These are phyloP conservation scores for Leucophora obtusa DNA, from an alignment of 2,888 invertebrate species.

Conservation along the genomic window DNA sequence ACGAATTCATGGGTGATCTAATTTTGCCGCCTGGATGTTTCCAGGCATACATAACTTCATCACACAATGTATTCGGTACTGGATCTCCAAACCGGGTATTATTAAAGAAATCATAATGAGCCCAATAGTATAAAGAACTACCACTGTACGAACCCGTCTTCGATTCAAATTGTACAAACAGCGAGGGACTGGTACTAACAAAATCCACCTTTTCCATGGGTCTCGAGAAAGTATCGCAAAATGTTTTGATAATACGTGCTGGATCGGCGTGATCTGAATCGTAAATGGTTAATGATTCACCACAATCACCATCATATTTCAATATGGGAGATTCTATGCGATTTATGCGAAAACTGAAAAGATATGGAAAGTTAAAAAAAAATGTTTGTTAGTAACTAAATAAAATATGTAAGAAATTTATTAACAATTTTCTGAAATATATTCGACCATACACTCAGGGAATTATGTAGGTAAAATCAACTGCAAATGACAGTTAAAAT, in stretches of 20 bases:
- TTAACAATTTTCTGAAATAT: neutral
- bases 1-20: conserved; percentile 90
- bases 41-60: conserved; percentile 93
- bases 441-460: too few relatives aligned
- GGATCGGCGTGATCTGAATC: conserved; percentile 93
- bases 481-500: too few relatives aligned
- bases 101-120: conserved; percentile 95
- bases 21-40: conserved; percentile 86
- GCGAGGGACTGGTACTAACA: conserved; percentile 90
- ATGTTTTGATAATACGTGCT: conserved; percentile 93
- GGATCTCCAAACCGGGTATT: conserved; percentile 92
- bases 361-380: conserved; percentile 45
- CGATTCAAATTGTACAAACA: conserved; percentile 93
- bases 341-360: conserved; percentile 89
- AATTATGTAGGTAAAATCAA: too few relatives aligned
- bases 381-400: too few relatives aligned
- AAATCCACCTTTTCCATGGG: conserved; percentile 96
- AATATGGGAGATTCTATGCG: conserved; percentile 92
- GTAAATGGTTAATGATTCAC: conserved; percentile 92
- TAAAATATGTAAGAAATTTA: too few relatives aligned
- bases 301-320: conserved; percentile 92
- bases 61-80: conserved; percentile 89
- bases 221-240: conserved; percentile 95
- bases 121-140: conserved; percentile 96
- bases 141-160: conserved; percentile 95